phyloP scores from a whole-genome alignment of 2,797 vertebrate genomes.

The Manis crassicaudata region DNA sequence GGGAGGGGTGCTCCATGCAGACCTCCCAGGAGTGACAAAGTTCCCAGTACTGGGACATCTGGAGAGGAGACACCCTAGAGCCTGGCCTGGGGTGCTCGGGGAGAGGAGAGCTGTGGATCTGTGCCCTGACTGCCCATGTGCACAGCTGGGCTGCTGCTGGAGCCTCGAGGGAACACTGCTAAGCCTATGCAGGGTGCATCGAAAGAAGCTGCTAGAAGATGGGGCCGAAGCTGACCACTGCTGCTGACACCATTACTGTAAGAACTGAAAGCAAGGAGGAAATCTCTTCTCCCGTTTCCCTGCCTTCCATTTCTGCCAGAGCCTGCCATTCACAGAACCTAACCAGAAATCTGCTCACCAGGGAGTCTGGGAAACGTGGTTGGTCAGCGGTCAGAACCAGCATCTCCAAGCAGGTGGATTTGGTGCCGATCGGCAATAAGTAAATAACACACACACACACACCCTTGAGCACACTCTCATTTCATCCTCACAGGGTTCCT shows the following conservation, averaged over 20 bases:
- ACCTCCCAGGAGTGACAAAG: neutral
- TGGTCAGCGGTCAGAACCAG: neutral
- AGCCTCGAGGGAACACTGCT: neutral
- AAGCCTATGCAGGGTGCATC: neutral
- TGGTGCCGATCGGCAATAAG: neutral
- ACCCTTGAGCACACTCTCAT: too few relatives aligned
- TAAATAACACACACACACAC: too few relatives aligned
- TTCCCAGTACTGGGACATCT: neutral
- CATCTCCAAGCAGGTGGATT: neutral
- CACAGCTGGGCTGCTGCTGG: neutral
- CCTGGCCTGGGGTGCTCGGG: neutral
- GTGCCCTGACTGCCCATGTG: neutral
- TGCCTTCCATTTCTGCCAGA: neutral
- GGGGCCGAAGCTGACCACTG: neutral
- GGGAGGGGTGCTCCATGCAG: neutral
- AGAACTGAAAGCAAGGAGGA: neutral
- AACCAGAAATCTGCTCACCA: neutral
- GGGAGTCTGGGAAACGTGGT: neutral
- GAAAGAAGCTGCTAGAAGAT: neutral
- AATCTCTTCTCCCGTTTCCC: neutral
- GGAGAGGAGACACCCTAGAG: neutral
- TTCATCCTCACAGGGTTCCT: neutral
- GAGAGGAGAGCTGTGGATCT: rapidly evolving
- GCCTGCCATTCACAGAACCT: neutral
- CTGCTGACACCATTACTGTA: neutral